Percentiles rank a stretch among this genome's conserved stretches.
phyloP scores from a whole-genome alignment of 1,140 invertebrate species.

The Pomacea maculata region DNA sequence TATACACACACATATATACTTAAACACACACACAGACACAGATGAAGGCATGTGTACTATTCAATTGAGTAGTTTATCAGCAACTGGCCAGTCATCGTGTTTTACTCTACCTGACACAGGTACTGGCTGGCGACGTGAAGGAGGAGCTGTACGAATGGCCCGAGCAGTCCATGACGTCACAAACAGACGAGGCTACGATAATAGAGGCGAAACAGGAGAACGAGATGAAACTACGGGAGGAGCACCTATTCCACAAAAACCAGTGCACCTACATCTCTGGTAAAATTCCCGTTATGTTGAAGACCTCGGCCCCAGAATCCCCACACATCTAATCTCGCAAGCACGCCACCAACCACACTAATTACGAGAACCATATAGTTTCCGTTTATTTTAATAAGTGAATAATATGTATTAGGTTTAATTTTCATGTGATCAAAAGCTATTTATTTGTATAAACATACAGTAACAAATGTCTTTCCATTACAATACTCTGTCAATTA shows the following conservation, averaged over 20 bases:
- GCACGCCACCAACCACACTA: not conserved
- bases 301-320: not conserved
- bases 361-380: too few relatives aligned
- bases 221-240: conserved; percentile 71
- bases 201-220: conserved; percentile 56
- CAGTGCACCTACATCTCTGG: conserved; percentile 96
- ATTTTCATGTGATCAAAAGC: too few relatives aligned
- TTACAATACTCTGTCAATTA: too few relatives aligned
- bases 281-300: conserved; percentile 64
- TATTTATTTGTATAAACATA: too few relatives aligned
- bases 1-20: too few relatives aligned
- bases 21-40: too few relatives aligned
- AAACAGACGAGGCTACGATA: conserved; percentile 28
- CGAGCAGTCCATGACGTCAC: conserved; percentile 39
- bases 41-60: too few relatives aligned
- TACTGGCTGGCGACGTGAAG: conserved; percentile 69
- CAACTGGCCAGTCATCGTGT: not conserved
- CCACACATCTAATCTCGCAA: not conserved
- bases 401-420: too few relatives aligned
- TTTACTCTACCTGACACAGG: conserved; percentile 82
- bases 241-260: conserved; percentile 75
- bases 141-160: conserved; percentile 83
- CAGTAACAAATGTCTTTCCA: too few relatives aligned
- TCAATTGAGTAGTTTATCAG: not conserved
- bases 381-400: too few relatives aligned